phyloP scores from a whole-genome alignment of 92 coral and sea anemone species.

The Epizoanthus scotinus region DNA sequence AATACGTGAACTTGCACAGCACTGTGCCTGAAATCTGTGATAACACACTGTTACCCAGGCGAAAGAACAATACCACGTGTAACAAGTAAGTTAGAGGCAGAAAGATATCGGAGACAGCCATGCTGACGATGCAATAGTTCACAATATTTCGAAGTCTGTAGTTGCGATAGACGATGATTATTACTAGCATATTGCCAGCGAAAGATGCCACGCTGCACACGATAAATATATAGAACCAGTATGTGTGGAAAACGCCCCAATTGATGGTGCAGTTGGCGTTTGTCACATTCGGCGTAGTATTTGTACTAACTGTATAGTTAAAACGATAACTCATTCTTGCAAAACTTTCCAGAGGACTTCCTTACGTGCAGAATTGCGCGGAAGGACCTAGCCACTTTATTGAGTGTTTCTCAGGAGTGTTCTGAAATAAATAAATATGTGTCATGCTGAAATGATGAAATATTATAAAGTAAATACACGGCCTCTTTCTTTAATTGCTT shows the following conservation, averaged over 20 bases:
- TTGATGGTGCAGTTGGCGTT: not conserved
- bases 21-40: not conserved
- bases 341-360: not conserved
- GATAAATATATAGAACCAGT: not conserved
- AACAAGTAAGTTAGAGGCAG: slow-evolving; percentile 2
- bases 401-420: too few relatives aligned
- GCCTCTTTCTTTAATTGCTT: too few relatives aligned
- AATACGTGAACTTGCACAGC: not conserved
- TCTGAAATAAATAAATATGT: too few relatives aligned
- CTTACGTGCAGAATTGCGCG: too few relatives aligned
- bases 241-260: not conserved
- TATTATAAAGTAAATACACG: too few relatives aligned
- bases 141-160: not conserved
- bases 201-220: slow-evolving; percentile 21
- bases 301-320: not conserved
- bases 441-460: too few relatives aligned
- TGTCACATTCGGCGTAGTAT: not conserved
- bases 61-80: not conserved
- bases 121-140: not conserved
- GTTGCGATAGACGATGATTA: not conserved
- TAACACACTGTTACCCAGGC: not conserved
- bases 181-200: slow-evolving; percentile 1
- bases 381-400: too few relatives aligned
- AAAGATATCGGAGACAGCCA: slow-evolving; percentile 22
- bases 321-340: not conserved